Percentiles rank a stretch among this genome's conserved stretches.
phyloP scores from a whole-genome alignment of 2,797 vertebrate species.

The Hippocampus kuda region DNA sequence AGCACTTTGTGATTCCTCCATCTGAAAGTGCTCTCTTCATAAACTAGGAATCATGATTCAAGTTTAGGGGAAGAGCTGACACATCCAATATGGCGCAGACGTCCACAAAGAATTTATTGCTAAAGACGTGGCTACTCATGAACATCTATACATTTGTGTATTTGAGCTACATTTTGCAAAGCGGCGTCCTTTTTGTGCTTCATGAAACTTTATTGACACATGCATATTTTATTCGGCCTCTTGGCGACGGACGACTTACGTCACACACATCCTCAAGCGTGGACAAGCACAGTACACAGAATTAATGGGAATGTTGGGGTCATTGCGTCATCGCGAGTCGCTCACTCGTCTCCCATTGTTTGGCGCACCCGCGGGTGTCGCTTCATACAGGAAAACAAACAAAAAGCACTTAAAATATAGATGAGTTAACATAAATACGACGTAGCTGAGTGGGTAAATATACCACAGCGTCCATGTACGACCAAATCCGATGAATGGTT shows the following conservation, averaged over 20 bases:
- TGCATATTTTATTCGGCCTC: neutral
- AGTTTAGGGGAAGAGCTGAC: neutral
- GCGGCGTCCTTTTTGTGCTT: neutral
- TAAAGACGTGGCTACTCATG: neutral
- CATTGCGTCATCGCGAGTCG: constrained; percentile 46
- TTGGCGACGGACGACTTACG: neutral
- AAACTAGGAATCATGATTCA: too few species aligned
- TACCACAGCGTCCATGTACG: neutral
- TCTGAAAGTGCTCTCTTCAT: too few species aligned
- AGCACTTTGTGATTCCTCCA: too few species aligned
- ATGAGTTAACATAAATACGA: neutral
- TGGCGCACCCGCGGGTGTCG: constrained; percentile 58
- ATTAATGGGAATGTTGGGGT: constrained; percentile 17
- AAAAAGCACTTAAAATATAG: constrained; percentile 4
- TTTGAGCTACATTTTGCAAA: neutral
- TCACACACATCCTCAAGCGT: neutral
- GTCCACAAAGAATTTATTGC: too few species aligned
- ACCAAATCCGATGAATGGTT: neutral
- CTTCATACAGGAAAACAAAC: constrained; percentile 43
- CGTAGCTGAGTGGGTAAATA: neutral
- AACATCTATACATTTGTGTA: neutral
- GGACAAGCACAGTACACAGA: neutral
- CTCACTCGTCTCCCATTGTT: constrained; percentile 9
- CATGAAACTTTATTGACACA: constrained; percentile 1
- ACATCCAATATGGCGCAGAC: neutral